Base-by-base conservation (phyloP, 2,888 invertebrate genomes). In the Lacanobia oleracea region DNA sequence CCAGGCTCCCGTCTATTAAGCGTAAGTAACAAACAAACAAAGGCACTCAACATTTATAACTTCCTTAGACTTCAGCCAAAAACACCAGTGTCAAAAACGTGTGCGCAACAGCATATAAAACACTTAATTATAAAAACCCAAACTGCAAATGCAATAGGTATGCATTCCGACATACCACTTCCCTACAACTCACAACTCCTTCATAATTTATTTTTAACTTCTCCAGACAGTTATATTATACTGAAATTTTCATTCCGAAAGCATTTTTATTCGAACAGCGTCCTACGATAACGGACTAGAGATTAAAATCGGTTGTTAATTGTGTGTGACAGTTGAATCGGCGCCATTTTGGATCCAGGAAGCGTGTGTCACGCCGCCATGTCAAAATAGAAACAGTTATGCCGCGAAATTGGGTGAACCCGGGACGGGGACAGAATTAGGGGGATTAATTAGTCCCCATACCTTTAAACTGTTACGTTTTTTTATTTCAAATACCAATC, bases 381-480 rank as follows among this genome's bases (percentile, higher is more conserved):
- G 90, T 91, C 88, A 91, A 93, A 92, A 92, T 93, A 92, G 92
- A 92, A 89, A 87, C 88, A 88, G 90, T 90, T 90, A 89, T 88
- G 91, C 88, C 91, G 92, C 92, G 88, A 93, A 93, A 92, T 92
- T 92, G 86, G 91, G 93, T 92, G 92, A 92, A 89, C 86, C 86
- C 76, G 79, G 78, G 85, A 85, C 72, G 72, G 45, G 67, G 45
- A 75, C 64, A 65, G 82, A 85, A 86, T 85, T 75, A 75, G 69
- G 77, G 56, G 78, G 77, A 83, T 86, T 86, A 85, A 86, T 85
- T 86, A 79, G 67, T 60, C 53, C 65, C 61, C 67, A 60, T 65
- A 75, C 57, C 54, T 66, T 61, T 67, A 72, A 68, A 74, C 69
- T 51, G 80, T 69, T 79, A 53, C 48, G 21, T 64, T 67, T 82